Evolutionary conservation across 2,888 invertebrate genomes (phyloP), one percentile per base, ranked within the genome.

Genomic region (Acanthoscelides obtectus): DNA sequence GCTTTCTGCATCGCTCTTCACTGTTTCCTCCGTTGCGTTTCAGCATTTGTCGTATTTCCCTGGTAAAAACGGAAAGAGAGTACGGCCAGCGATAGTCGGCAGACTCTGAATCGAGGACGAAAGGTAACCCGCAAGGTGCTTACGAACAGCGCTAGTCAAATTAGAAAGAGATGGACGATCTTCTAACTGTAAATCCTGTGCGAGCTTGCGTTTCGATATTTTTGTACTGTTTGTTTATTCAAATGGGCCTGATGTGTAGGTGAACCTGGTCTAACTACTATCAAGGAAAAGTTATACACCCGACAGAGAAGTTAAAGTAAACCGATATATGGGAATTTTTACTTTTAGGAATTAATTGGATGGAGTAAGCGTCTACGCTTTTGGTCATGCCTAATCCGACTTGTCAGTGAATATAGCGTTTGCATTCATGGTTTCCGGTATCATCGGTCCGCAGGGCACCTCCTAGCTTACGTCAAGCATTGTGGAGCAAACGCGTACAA

Each of bases 61-160:
- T 12, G 70, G 67, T 68, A 22, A 68, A 72, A 72, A 71, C 73
- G 25, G 72, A 75, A 64, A 72, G 70, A 66, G 72, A 70, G 71
- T 68, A 69, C 27, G 71, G 19, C 66, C 64, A 73, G 70, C 74
- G 78, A 74, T 75, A 64, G 82, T 83, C 81, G 70, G 71, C 71
- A 79, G 73, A 74, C 69, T 69, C 71, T 70, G 77, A 84, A 85
- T 82, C 82, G 85, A 84, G 85, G 85, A 82, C 85, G 84, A 84
- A 85, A 84, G 85, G 85, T 85, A 84, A 85, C 81, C 83, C 84
- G 81, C 83, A 80, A 83, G 82, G 82, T 81, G 82, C 79, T 80
- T 78, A 73, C 73, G 77, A 4, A 12, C 5, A 45, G 45, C 45
- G 45, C 45, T 45, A 45, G 80, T 78, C 80, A 80, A 83, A 83